Base-by-base conservation (phyloP, 2,797 vertebrate genomes). In the Aeoliscus strigatus region DNA sequence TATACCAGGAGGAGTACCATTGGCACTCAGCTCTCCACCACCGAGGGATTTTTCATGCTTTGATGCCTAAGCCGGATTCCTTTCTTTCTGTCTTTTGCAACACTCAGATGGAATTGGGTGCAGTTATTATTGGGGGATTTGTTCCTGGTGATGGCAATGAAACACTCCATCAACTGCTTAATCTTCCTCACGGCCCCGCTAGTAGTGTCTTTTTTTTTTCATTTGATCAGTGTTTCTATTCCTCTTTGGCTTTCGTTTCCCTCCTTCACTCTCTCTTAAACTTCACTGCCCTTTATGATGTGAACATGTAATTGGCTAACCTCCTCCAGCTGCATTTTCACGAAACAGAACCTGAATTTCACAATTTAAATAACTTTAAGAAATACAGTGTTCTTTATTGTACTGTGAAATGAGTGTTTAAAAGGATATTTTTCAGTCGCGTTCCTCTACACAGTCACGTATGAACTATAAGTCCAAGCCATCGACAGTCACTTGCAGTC, bases 101-200 rank as follows among this genome's bases (percentile, higher is more conserved):
- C n/a, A 42, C 70, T 61, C 51, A 43, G 67, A 62, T 60, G 44
- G 79, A 81, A 85, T 68, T 80, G 73, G 60, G 74, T 59, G 60
- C 69, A 73, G 75, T 78, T 85, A 82, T 83, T 75, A 84, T 79
- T 70, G 39, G 72, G 54, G 75, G 71, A 84, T 87, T 86, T 82
- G 62, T 77, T 66, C 66, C 67, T 48, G 21, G 44, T 46, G 41
- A 52, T 59, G 52, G 56, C 62, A 66, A 71, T 80, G 59, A 79
- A 79, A 69, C 53, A 47, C 49, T 73, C 78, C 60, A 62, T 57
- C 56, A 76, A 46, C 39, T 71, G 64, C 53, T 56, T 85, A 81
- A 85, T 79, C 78, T 80, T 71, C 70, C 77, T 44, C 53, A 40
- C 29, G 62, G 51, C 66, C 58, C 55, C 57, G 44, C 39, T 35